A percentile compares a stretch with the other conserved stretches of the same genome.
These are phyloP conservation scores for Meandrusa payeni DNA, from an alignment of 2,888 invertebrate genomes.

Conservation along the genomic window DNA sequence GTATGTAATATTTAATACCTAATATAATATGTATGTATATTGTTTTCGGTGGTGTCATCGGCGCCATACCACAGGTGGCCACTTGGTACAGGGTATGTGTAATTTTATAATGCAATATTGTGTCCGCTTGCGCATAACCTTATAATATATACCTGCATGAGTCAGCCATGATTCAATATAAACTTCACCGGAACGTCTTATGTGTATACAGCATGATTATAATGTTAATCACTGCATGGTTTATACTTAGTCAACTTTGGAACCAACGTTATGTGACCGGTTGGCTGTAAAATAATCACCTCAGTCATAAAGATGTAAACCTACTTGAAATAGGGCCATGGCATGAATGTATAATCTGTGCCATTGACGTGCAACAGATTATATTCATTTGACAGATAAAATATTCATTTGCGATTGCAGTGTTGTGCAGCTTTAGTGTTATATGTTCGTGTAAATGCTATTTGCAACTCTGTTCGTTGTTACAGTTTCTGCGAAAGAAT, in stretches of 20 bases:
- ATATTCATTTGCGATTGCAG: background rate
- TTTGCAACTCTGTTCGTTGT: no score
- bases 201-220: slow-evolving; percentile 41
- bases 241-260: slow-evolving; percentile 28
- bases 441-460: background rate
- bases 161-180: slow-evolving; percentile 37
- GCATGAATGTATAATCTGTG: slow-evolving; percentile 18
- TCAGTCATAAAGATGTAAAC: slow-evolving; percentile 11
- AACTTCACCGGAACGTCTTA: slow-evolving; percentile 26
- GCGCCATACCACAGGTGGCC: slow-evolving; percentile 86
- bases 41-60: slow-evolving; percentile 77
- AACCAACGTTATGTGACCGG: slow-evolving; percentile 31
- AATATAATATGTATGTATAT: slow-evolving; percentile 61
- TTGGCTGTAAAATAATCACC: slow-evolving; percentile 27
- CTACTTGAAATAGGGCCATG: slow-evolving; percentile 11
- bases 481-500: no score
- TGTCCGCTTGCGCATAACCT: slow-evolving; percentile 31
- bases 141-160: slow-evolving; percentile 42
- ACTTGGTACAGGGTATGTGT: slow-evolving; percentile 95
- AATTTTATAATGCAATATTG: slow-evolving; percentile 36
- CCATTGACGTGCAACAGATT: slow-evolving; percentile 7
- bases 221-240: slow-evolving; percentile 42
- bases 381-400: slow-evolving; percentile 8
- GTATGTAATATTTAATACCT: slow-evolving; percentile 29
- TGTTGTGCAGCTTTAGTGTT: background rate